Evolutionary conservation across 2,888 invertebrate species (phyloP).

Genomic region (Priocnemis perturbator): DNA sequence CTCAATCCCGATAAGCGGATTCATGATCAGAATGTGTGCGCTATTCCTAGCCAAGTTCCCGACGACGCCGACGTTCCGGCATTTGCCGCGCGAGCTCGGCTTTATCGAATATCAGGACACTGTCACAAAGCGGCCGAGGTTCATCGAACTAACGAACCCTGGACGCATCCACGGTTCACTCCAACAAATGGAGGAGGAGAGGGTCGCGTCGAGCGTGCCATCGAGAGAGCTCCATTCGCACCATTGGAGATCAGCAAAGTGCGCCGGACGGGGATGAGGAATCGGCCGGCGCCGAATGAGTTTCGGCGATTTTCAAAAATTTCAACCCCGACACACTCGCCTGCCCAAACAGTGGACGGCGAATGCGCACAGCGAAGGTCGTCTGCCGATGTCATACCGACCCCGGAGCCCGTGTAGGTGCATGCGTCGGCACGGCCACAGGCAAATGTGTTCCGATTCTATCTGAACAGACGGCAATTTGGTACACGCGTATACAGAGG

Average conservation of each 20-base stretch:
- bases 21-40: no score
- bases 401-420: no score
- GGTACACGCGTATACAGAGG: no score
- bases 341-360: constrained; percentile 22
- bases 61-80: constrained; percentile 1
- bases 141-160: constrained; percentile 53
- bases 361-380: constrained; percentile 13
- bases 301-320: constrained; percentile 37
- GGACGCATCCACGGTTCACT: constrained; percentile 4
- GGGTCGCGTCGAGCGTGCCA: not conserved
- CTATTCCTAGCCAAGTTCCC: not conserved
- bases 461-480: no score
- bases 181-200: not conserved
- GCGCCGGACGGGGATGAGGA: no score
- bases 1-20: no score
- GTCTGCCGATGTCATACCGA: no score
- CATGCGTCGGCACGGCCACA: no score
- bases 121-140: constrained; percentile 50
- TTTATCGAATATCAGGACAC: constrained; percentile 42
- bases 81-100: constrained; percentile 18
- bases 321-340: constrained; percentile 33
- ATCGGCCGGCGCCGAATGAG: constrained; percentile 12
- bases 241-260: constrained; percentile 7
- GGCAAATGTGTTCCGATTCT: no score
- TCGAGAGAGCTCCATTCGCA: constrained; percentile 9